Evolutionary conservation across 1,140 invertebrate species (phyloP).

Genomic region (Drosophila athabasca): DNA sequence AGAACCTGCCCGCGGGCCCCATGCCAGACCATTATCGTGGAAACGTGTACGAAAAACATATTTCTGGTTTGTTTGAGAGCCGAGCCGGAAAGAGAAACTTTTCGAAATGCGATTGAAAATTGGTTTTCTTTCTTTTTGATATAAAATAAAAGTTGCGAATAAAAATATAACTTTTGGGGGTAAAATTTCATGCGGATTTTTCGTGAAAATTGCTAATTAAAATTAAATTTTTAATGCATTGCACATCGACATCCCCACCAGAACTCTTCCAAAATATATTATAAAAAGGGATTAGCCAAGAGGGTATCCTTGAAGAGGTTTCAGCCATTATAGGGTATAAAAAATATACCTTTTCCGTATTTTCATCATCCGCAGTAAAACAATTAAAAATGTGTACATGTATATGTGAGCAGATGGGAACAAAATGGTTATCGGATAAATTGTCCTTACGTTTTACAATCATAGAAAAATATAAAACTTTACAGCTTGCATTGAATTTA

Average conservation of each 20-base stretch:
- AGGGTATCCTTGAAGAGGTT: no score
- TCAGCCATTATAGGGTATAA: no score
- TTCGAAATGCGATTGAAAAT: constrained; percentile 35
- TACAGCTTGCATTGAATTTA: background rate
- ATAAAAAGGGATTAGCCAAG: background rate
- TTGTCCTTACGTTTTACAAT: no score
- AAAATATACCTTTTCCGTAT: no score
- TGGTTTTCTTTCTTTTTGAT: constrained; percentile 13
- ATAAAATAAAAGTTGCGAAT: constrained; percentile 20
- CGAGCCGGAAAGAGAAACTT: constrained; percentile 21
- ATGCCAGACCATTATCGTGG: constrained; percentile 17
- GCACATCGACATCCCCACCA: no score
- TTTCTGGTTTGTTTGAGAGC: constrained; percentile 39
- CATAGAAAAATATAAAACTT: background rate
- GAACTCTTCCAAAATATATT: background rate
- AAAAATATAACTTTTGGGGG: background rate
- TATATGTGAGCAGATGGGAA: no score
- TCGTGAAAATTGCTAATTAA: no score
- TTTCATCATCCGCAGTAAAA: background rate
- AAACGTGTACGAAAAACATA: constrained; percentile 26
- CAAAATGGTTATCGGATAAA: no score
- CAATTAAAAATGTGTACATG: no score
- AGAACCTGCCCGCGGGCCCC: constrained; percentile 35
- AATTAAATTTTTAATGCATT: no score
- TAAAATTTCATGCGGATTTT: background rate